Percentiles rank a stretch among this genome's conserved stretches.
These are phyloP conservation scores for Ctenodactylus gundi DNA, from an alignment of 2,113 vertebrate genomes.

Conservation along the genomic window DNA sequence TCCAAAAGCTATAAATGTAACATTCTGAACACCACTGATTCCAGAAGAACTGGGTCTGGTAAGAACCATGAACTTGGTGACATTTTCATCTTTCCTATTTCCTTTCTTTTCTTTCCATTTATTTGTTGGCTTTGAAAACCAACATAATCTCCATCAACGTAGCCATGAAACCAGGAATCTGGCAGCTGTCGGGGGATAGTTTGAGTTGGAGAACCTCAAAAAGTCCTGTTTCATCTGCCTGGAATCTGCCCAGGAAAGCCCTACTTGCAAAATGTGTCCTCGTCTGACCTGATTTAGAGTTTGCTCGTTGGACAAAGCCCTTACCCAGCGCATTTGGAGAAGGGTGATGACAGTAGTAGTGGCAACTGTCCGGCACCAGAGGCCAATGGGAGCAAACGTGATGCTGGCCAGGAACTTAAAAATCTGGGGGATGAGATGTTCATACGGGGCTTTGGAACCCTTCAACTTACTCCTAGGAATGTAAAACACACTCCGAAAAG, in stretches of 20 bases:
- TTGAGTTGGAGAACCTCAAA: not conserved
- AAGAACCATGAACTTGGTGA: not conserved
- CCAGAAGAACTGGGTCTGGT: not conserved
- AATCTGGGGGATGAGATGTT: not conserved
- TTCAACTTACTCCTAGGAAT: not conserved
- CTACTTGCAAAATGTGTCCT: not conserved
- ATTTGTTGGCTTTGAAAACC: not conserved
- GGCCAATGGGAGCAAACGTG: not conserved
- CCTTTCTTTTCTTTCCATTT: not conserved
- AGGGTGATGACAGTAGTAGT: not conserved
- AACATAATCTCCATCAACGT: not conserved
- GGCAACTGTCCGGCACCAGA: not conserved
- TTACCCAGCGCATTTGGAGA: not conserved
- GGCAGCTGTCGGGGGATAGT: not conserved
- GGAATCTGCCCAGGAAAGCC: not conserved
- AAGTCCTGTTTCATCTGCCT: not conserved
- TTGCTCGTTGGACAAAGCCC: not conserved
- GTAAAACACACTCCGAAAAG: not conserved
- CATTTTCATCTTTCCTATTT: not conserved
- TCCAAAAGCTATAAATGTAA: not conserved
- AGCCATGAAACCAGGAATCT: not conserved
- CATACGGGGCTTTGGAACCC: not conserved
- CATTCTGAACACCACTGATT: not conserved
- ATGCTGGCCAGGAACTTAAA: not conserved
- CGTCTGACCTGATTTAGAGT: not conserved